Conservation (phyloP, 2,888 invertebrate genomes). For the Hyalella azteca region DNA sequence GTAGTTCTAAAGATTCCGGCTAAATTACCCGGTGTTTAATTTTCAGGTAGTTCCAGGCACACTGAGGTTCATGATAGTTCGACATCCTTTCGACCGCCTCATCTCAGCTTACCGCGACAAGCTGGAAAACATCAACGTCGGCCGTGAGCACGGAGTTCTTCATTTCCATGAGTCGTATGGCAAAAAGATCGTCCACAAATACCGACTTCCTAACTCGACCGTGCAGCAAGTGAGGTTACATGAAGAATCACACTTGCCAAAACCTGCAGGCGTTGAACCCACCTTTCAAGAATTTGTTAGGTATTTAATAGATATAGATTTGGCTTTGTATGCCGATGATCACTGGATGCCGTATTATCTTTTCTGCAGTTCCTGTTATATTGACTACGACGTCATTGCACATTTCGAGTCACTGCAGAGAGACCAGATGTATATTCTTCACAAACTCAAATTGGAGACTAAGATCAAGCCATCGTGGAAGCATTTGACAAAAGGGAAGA, state of each 20-base stretch:
- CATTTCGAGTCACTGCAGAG: conserved; percentile 69
- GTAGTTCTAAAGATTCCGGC: too few relatives aligned
- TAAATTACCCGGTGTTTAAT: background rate
- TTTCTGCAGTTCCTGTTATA: conserved; percentile 68
- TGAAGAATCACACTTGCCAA: conserved; percentile 56
- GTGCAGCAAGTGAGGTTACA: background rate
- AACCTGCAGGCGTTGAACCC: conserved; percentile 65
- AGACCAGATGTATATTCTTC: conserved; percentile 66
- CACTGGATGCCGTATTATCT: conserved; percentile 70
- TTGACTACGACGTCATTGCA: conserved; percentile 68
- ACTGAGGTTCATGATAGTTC: conserved; percentile 65
- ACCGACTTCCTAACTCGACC: conserved; percentile 60
- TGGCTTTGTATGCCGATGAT: conserved; percentile 66
- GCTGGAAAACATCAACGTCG: conserved; percentile 66
- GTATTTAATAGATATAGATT: conserved; percentile 65
- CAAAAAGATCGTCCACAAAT: conserved; percentile 65
- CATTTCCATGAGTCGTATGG: conserved; percentile 68
- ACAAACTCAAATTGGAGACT: conserved; percentile 54
- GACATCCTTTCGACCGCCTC: conserved; percentile 70
- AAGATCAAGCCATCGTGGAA: conserved; percentile 63
- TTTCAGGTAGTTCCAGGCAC: conserved; percentile 41
- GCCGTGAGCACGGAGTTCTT: conserved; percentile 65
- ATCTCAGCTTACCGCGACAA: conserved; percentile 71
- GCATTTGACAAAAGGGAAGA: conserved; percentile 65
- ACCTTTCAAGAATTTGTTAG: conserved; percentile 69